Evolutionary conservation across 1,140 invertebrate species (phyloP), one percentile per base, ranked within the genome.

Genomic region (Drosophila saltans): DNA sequence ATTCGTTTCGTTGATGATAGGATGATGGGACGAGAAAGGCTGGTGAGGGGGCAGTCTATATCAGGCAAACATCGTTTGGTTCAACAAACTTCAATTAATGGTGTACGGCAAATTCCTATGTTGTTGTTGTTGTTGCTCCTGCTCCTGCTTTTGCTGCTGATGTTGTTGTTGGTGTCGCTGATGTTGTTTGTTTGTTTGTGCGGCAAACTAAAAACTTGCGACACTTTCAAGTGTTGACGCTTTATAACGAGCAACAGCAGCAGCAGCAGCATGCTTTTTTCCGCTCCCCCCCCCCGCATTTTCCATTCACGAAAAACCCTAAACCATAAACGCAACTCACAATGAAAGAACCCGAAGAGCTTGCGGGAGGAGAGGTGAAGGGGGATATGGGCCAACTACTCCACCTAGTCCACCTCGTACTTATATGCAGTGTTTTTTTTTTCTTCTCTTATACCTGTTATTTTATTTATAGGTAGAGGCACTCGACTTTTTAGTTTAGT

Each of bases 1-100:
- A 16, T 16, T 16, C 16, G 16, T 16, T 16, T 16, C 16, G 16
- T 16, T 16, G 16, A 16, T 16, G 16, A 16, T 16, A 16, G 16
- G 16, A 16, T 16, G 59, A 30, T 48, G 45, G 43, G 60, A 11
- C 8, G 43, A 30, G 28, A 2, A 2, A 30, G 28, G 28, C 0
- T 4, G 4, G 28, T 30, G 2, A 30, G 28, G 28, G 28, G 28
- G 2, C 28, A 30, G 28, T 2, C 28, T 4, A 30, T 30, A 4
- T 30, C 28, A 30, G 41, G 81, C 74, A 84, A 84, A 85, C 78
- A 86, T 79, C 79, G 75, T 79, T 85, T 85, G 82, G 82, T 85
- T 85, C 82, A 85, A 85, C 82, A 86, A 85, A 85, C 82, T 85
- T 86, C 82, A 85, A 85, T 85, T 85, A 86, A 85, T 86, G 81